Conservation (phyloP, 2,888 invertebrate species). For the Epinotia brunnichana region DNA sequence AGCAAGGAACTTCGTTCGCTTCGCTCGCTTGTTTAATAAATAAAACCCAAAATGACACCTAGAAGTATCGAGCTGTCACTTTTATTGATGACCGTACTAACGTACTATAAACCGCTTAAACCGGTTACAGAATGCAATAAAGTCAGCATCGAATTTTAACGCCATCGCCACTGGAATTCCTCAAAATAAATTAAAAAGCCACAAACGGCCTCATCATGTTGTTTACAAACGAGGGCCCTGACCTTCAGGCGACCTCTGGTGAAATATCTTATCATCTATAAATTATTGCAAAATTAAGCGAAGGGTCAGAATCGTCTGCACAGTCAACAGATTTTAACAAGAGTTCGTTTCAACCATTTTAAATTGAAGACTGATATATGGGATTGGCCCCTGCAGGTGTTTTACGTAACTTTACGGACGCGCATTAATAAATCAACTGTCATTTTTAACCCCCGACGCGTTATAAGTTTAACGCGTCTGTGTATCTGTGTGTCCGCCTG, state of each 20-base stretch:
- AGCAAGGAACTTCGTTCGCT: too few species aligned
- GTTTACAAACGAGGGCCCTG: constrained; percentile 37
- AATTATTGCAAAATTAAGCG: constrained; percentile 36
- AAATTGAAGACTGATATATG: neutral
- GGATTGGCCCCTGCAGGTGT: too few species aligned
- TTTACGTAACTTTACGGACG: too few species aligned
- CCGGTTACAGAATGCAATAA: constrained; percentile 32
- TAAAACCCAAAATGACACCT: too few species aligned
- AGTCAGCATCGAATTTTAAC: constrained; percentile 24
- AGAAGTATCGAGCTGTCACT: too few species aligned
- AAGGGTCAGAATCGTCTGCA: constrained; percentile 11
- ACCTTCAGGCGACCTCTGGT: constrained; percentile 40
- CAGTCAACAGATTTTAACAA: constrained; percentile 15
- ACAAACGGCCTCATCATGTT: constrained; percentile 31
- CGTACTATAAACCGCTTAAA: neutral
- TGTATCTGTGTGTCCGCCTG: too few species aligned
- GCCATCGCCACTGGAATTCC: constrained; percentile 25
- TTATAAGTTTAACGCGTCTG: too few species aligned
- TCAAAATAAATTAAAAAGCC: constrained; percentile 31
- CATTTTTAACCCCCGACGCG: too few species aligned
- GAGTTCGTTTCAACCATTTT: neutral
- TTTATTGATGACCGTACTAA: neutral
- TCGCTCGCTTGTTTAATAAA: too few species aligned
- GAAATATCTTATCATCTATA: constrained; percentile 41
- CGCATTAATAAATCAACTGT: too few species aligned